phyloP scores from a whole-genome alignment of 2,888 invertebrate species.

The Nysson spinosus region DNA sequence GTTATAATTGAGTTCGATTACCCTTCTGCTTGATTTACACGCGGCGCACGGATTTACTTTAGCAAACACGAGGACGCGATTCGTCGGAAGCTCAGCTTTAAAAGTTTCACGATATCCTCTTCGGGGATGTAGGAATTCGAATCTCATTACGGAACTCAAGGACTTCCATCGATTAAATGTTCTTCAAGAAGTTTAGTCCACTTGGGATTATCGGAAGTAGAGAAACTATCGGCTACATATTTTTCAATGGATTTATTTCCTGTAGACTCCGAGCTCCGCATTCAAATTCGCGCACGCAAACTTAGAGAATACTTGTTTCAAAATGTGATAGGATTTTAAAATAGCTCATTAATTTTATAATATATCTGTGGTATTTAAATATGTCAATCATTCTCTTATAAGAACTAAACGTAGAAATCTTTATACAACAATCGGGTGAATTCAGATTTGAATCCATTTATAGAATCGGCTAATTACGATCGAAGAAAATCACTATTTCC shows the following conservation, averaged over 20 bases:
- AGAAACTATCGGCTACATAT: neutral
- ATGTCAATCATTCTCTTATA: no score
- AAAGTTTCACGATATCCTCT: neutral
- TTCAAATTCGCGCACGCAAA: neutral
- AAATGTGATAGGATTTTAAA: no score
- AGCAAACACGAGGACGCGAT: neutral
- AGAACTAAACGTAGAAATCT: no score
- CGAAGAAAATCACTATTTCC: no score
- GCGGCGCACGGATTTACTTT: conserved; percentile 23
- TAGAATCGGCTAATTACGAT: no score
- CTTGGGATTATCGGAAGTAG: neutral
- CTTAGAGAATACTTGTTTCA: neutral
- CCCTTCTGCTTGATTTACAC: conserved; percentile 40
- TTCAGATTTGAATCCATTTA: no score
- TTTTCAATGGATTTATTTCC: conserved; percentile 1
- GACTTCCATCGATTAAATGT: conserved; percentile 13
- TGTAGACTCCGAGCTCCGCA: neutral
- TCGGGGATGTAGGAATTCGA: neutral
- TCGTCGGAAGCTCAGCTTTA: neutral
- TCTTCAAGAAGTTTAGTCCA: neutral
- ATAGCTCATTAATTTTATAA: no score
- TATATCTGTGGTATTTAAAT: no score
- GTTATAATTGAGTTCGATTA: conserved; percentile 37
- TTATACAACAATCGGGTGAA: no score
- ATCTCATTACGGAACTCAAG: conserved; percentile 3